Evolutionary conservation across 2,797 vertebrate genomes (phyloP), one percentile per base, ranked within the genome.

Genomic region (Hyperoplus immaculatus): DNA sequence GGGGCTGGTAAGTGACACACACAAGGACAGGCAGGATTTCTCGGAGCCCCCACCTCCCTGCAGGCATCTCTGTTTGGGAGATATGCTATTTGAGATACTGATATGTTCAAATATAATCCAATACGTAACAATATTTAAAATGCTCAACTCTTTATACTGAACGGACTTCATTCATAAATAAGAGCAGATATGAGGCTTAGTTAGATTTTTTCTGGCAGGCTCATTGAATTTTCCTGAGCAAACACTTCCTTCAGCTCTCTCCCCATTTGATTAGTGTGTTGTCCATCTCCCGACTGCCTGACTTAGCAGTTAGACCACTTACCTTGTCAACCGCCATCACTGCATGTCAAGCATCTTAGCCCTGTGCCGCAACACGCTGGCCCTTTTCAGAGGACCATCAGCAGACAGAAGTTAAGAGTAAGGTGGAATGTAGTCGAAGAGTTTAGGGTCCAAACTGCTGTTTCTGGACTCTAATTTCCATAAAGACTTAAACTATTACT

Each of bases 1-100:
- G 78, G 81, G 78, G 91, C 86, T 89, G 85, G 84, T 89, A 90
- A 91, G 88, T 91, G 84, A 91, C 92, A 87, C 90, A 93, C 90
- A 93, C 90, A 93, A 91, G 89, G 91, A 90, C 88, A 86, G 82
- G 75, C 82, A 85, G 88, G 82, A 78, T 90, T 70, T 91, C 65
- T 85, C 60, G 63, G 71, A 81, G 77, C 79, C 69, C 61, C 63
- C 74, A 67, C 76, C 80, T 76, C 65, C 71, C 78, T 81, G 62
- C 72, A 70, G 77, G 80, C 81, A 63, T 53, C 14, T 64, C 84
- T 80, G 68, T 56, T 70, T 46, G 59, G 51, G 21, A 86, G 70
- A 69, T 71, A 74, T 92, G 72, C 81, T 80, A 78, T 89, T 86
- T 88, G 55, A 88, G 89, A 82, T 60, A 41, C 65, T 42, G 69